phyloP scores from a whole-genome alignment of 2,888 invertebrate genomes.

The Sinopyrophorus schimmeli region DNA sequence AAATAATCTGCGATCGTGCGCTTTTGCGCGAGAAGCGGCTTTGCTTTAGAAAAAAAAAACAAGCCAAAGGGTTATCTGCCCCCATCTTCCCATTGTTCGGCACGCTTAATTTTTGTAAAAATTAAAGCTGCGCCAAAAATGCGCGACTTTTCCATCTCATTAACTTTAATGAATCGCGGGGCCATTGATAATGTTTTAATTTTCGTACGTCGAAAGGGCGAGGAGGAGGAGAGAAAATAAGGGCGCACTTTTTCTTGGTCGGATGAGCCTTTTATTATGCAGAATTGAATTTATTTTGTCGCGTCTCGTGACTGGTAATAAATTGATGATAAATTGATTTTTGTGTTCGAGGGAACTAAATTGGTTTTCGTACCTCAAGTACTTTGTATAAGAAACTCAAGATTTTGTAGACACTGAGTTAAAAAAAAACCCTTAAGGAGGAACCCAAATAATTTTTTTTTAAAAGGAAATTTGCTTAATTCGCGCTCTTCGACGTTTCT shows the following conservation, averaged over 20 bases:
- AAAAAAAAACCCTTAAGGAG: too few relatives aligned
- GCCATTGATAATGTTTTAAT: conserved; percentile 23
- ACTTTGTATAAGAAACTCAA: conserved; percentile 30
- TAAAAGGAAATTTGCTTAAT: too few relatives aligned
- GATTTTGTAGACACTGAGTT: conserved; percentile 25
- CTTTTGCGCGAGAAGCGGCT: too few relatives aligned
- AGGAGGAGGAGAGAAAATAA: conserved; percentile 29
- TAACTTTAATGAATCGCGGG: conserved; percentile 8
- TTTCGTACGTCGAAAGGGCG: too few relatives aligned
- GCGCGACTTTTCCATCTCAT: conserved; percentile 19
- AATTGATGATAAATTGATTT: conserved; percentile 35
- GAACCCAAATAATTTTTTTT: too few relatives aligned
- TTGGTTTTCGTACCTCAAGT: conserved; percentile 33
- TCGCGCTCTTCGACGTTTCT: too few relatives aligned
- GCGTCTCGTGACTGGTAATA: conserved; percentile 33
- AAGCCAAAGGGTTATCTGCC: too few relatives aligned
- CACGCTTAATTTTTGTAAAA: too few relatives aligned
- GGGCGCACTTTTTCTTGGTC: conserved; percentile 24
- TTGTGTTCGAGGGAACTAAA: conserved; percentile 31
- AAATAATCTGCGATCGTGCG: too few relatives aligned
- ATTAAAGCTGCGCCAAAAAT: too few relatives aligned
- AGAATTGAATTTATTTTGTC: conserved; percentile 31
- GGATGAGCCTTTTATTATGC: conserved; percentile 31
- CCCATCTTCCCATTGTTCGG: too few relatives aligned
- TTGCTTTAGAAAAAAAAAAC: too few relatives aligned